These are phyloP conservation scores for Pardalotus punctatus DNA, from an alignment of 2,113 vertebrate genomes.

Conservation along the genomic window DNA sequence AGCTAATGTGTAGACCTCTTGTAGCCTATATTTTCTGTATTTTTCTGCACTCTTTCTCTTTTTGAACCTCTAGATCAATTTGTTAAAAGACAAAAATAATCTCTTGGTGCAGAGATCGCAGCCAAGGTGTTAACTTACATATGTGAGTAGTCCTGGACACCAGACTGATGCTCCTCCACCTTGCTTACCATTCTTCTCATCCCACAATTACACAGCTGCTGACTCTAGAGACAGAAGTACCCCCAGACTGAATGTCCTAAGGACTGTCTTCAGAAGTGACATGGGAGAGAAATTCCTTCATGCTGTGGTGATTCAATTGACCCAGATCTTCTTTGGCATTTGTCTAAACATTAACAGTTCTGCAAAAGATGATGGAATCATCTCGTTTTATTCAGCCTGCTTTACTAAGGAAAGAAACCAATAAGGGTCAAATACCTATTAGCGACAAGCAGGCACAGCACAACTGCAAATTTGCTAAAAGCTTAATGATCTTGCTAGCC, in stretches of 20 bases:
- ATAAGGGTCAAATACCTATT: background rate
- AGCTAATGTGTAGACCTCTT: background rate
- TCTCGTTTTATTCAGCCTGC: background rate
- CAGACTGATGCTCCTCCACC: background rate
- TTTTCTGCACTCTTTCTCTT: background rate
- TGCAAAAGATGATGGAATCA: background rate
- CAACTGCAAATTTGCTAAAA: background rate
- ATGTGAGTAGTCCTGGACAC: background rate
- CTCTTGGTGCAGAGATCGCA: background rate
- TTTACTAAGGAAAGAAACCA: background rate
- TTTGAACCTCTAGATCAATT: background rate
- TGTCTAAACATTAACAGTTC: background rate
- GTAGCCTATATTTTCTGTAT: background rate
- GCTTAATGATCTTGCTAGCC: background rate
- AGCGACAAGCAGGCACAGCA: background rate
- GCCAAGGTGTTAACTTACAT: background rate
- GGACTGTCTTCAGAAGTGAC: background rate
- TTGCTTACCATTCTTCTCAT: background rate
- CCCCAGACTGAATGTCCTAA: background rate
- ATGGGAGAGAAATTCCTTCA: background rate
- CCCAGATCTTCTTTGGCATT: background rate
- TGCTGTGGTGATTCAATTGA: background rate
- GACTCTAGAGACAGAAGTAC: background rate
- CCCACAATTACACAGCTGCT: background rate
- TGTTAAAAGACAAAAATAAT: background rate